phyloP scores from a whole-genome alignment of 2,888 invertebrate species.

The Cancer borealis region DNA sequence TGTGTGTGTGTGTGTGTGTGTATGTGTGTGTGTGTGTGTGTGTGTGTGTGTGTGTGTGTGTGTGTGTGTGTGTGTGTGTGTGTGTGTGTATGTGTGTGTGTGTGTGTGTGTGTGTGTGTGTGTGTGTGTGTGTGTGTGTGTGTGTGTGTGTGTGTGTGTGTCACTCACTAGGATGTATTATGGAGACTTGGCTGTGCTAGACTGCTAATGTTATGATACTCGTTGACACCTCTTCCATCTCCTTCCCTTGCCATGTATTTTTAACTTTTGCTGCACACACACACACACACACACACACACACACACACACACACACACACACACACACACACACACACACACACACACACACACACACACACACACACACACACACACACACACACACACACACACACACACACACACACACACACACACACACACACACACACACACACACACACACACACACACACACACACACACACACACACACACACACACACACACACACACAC shows the following conservation, averaged over 20 bases:
- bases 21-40: neutral
- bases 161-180: neutral
- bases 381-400: neutral
- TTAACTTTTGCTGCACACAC: neutral
- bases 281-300: neutral
- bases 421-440: neutral
- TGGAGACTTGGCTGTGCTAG: neutral
- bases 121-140: neutral
- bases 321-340: neutral
- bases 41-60: neutral
- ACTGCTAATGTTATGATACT: neutral
- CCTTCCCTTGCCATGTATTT: neutral
- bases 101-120: neutral
- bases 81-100: constrained; percentile 15
- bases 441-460: neutral
- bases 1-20: neutral
- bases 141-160: neutral
- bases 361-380: neutral
- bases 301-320: neutral
- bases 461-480: constrained; percentile 1
- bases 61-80: constrained; percentile 37
- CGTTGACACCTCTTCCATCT: constrained; percentile 6
- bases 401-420: neutral
- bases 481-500: neutral
- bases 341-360: neutral